Evolutionary conservation across 2,113 vertebrate genomes (phyloP), one percentile per base, ranked within the genome.

Genomic region (Dermatemys mawii): DNA sequence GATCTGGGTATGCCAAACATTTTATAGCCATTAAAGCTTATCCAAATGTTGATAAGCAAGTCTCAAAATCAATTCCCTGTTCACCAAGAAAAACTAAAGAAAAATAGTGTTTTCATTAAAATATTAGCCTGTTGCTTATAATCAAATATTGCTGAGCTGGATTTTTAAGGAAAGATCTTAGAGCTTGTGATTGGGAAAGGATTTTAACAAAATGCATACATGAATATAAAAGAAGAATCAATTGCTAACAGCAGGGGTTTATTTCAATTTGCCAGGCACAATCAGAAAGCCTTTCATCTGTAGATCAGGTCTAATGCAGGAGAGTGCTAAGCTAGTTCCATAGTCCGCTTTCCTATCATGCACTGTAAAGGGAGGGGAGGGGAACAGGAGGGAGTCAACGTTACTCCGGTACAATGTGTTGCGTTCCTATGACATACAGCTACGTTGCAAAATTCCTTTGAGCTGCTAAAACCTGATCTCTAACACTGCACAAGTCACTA

Each of bases 211-310:
- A 95, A 96, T 88, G 79, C 51, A 32, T 46, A 73, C 44, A 86
- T 93, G 55, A 81, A 73, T 57, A 81, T 29, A 86, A 91, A 84
- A 94, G 91, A 92, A 86, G 8, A 90, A 83, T 49, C 49, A 90
- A 73, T 92, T 95, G 87, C 51, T 90, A 94, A 90, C 3, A 44
- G 94, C 63, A 50, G 1, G 1, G 78, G 57, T 94, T 76, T 76
- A 88, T 96, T 96, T 96, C 95, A 86, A 94, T 94, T 90, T 94
- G 91, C 22, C 1, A 0, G 60, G 82, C 0, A 80, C 93, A 97
- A 92, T 97, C 97, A 96, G 90, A 83, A 94, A 94, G 91, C 93
- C 93, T 94, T 96, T 97, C 95, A 96, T 93, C 86, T 93, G 94
- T 73, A 8, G 75, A 94, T 90, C 96, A 96, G 93, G 83, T 92